Evolutionary conservation across 2,888 invertebrate species (phyloP).

Genomic region (Emmelina monodactyla): DNA sequence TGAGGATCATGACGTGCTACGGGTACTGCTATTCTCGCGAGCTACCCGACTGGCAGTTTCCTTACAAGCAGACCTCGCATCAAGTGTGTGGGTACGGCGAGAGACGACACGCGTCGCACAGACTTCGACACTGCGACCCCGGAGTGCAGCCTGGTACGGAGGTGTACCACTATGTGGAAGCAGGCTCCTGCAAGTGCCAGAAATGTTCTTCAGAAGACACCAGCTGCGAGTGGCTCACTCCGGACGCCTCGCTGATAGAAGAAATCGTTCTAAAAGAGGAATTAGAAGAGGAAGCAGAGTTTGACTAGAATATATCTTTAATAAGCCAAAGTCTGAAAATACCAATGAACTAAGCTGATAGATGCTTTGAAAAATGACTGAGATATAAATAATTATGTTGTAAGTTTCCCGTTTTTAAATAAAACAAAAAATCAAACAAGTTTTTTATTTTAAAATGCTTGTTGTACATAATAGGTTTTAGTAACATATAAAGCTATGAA

Average conservation of each 20-base stretch:
- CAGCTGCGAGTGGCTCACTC: constrained; percentile 58
- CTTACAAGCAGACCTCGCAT: constrained; percentile 85
- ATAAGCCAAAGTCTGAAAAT: too few species aligned
- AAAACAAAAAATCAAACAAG: too few species aligned
- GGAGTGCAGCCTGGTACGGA: constrained; percentile 74
- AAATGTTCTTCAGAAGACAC: constrained; percentile 57
- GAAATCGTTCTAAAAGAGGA: constrained; percentile 41
- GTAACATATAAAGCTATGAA: too few species aligned
- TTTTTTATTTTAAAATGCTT: too few species aligned
- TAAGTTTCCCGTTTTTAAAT: too few species aligned
- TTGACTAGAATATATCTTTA: too few species aligned
- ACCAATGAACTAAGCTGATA: too few species aligned
- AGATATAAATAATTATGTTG: too few species aligned
- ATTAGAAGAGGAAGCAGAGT: constrained; percentile 31
- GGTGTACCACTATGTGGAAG: constrained; percentile 80
- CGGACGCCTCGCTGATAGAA: constrained; percentile 43
- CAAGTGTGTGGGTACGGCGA: constrained; percentile 85
- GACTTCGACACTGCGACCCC: constrained; percentile 77
- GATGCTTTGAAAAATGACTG: too few species aligned
- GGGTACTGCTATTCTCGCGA: constrained; percentile 69
- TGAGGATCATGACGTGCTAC: constrained; percentile 83
- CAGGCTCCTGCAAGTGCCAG: constrained; percentile 72
- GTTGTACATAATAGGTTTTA: too few species aligned
- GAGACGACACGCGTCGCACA: constrained; percentile 69
- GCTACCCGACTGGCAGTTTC: constrained; percentile 89